Evolutionary conservation across 1,140 invertebrate genomes (phyloP), one percentile per base, ranked within the genome.

Genomic region (Calliopsis andreniformis): DNA sequence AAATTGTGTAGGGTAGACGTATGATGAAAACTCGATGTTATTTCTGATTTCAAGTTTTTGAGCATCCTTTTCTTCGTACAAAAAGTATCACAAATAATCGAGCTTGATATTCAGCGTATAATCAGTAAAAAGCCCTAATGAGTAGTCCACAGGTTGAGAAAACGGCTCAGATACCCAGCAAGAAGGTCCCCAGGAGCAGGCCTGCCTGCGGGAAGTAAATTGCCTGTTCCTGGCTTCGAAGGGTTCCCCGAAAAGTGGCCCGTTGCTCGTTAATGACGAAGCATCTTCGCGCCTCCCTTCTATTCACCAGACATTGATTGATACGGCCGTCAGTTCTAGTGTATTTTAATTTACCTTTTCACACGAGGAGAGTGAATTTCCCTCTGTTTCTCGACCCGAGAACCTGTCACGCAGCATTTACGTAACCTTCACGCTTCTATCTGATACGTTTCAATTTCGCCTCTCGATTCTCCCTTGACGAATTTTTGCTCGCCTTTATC

Each of bases 321-420:
- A 88, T 87, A 83, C 49, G 43, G 62, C 53, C 62, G 61, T 55
- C 72, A 47, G 51, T 81, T 63, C 70, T 77, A 72, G 78, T 79
- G 75, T 82, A 80, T 86, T 87, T 87, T 84, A 86, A 88, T 88
- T 86, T 88, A 81, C 85, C 69, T 85, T 83, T 88, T 87, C 84
- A 80, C 87, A 68, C 79, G 69, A 79, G 49, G 28, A 81, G 76
- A 56, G 61, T 45, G 62, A 43, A 80, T 86, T 88, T 87, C 76
- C 80, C 56, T 58, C 45, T 39, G 43, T 23, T 49, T 25, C 49
- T 7, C 64, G n/a, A 30, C 45, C 43, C 66, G 51, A 35, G 18
- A 49, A 39, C 23, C 62, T 68, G 6, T 45, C 23, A 76, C 70
- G 39, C 25, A 39, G n/a, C 18, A 45, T 4, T 32, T 32, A 12